Percentiles rank a stretch among this genome's conserved stretches.
Evolutionary conservation across 2,888 invertebrate genomes (phyloP).

Genomic region (Himalopsyche kuldschensis): DNA sequence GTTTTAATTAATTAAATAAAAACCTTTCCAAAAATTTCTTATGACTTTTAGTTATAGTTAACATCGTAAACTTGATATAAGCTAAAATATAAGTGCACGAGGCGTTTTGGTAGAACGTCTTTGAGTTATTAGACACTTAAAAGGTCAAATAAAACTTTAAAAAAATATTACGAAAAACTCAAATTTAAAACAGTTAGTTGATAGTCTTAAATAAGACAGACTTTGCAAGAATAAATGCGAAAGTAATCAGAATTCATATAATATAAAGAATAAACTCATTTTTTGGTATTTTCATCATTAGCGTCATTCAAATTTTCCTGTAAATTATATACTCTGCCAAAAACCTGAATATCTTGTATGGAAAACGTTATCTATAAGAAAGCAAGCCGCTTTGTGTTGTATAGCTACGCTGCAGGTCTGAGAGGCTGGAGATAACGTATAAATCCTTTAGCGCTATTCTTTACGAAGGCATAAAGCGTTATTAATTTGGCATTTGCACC

Average conservation of each 20-base stretch:
- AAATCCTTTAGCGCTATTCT: conserved; percentile 32
- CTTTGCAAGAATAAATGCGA: no score
- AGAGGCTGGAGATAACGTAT: conserved; percentile 32
- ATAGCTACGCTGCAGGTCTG: neutral
- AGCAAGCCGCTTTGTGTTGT: neutral
- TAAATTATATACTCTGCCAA: neutral
- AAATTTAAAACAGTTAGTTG: no score
- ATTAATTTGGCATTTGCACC: conserved; percentile 36
- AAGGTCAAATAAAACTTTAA: neutral
- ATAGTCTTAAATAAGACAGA: no score
- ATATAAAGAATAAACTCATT: no score
- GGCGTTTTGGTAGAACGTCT: no score
- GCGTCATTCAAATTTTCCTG: neutral
- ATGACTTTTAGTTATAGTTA: no score
- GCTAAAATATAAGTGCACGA: neutral
- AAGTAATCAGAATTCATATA: no score
- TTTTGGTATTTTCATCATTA: no score
- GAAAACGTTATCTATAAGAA: neutral
- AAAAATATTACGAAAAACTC: neutral
- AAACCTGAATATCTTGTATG: neutral
- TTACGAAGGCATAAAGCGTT: conserved; percentile 37
- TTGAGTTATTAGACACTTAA: neutral
- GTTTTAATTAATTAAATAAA: no score
- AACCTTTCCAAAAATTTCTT: no score
- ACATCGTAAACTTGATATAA: no score